Conservation (phyloP, 1,140 invertebrate species). For the Arion vulgaris region DNA sequence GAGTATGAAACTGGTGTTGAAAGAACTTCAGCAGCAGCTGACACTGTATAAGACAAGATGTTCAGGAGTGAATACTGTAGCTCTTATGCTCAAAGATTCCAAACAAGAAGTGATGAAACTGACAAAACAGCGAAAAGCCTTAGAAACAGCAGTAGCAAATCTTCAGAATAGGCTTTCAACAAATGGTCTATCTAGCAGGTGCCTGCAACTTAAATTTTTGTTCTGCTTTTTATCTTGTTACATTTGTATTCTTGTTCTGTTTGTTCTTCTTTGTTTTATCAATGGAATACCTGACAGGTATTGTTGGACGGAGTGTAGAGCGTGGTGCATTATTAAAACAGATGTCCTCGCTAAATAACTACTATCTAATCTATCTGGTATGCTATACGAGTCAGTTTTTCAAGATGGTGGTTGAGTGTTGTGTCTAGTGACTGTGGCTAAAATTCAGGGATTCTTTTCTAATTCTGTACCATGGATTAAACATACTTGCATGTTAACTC, state of each 20-base stretch:
- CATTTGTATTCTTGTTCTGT: too few relatives aligned
- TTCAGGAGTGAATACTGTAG: slow-evolving; percentile 63
- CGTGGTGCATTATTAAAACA: too few relatives aligned
- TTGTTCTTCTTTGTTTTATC: background rate
- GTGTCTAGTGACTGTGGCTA: too few relatives aligned
- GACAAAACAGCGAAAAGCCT: slow-evolving; percentile 48
- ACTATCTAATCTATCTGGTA: too few relatives aligned
- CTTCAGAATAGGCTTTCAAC: slow-evolving; percentile 58
- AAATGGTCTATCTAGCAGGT: slow-evolving; percentile 50
- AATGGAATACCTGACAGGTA: too few relatives aligned
- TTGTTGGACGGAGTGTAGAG: too few relatives aligned
- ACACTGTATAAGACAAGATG: slow-evolving; percentile 54
- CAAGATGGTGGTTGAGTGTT: too few relatives aligned
- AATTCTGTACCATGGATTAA: too few relatives aligned
- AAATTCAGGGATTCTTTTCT: too few relatives aligned
- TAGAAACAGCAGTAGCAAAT: slow-evolving; percentile 60
- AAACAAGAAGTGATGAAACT: slow-evolving; percentile 53
- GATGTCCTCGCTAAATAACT: too few relatives aligned
- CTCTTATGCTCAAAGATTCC: slow-evolving; percentile 57
- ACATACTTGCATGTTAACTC: too few relatives aligned
- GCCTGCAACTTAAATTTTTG: background rate
- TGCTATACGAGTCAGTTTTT: too few relatives aligned
- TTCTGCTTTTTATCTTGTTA: background rate
- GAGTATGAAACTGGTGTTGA: slow-evolving; percentile 57
- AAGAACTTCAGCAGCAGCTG: slow-evolving; percentile 56